phyloP scores from a whole-genome alignment of 2,888 invertebrate species.

The Drosophila sordidapex region DNA sequence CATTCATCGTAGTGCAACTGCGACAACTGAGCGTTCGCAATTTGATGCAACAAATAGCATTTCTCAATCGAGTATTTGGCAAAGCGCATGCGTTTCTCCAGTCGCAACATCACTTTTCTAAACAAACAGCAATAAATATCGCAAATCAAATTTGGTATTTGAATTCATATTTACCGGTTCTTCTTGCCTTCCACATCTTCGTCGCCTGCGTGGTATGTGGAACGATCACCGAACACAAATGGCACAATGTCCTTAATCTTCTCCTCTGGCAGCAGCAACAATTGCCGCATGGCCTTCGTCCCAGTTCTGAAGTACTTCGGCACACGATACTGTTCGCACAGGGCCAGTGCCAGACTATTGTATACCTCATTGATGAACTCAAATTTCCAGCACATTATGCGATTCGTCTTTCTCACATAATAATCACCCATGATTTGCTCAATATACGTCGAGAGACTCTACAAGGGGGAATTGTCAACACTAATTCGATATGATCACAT shows the following conservation, averaged over 20 bases:
- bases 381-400: conserved; percentile 84
- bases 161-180: conserved; percentile 28
- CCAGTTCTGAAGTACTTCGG: conserved; percentile 29
- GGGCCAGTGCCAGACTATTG: conserved; percentile 78
- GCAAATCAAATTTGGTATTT: too few relatives aligned
- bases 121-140: neutral
- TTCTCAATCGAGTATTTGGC: conserved; percentile 80
- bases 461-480: neutral
- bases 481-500: accelerated
- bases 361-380: conserved; percentile 83
- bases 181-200: conserved; percentile 43
- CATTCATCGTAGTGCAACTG: conserved; percentile 80
- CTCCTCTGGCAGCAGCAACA: conserved; percentile 71
- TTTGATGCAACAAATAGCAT: conserved; percentile 76
- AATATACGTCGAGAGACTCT: conserved; percentile 64
- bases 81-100: conserved; percentile 80
- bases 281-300: conserved; percentile 34
- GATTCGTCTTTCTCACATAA: conserved; percentile 79
- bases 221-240: conserved; percentile 81
- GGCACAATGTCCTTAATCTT: conserved; percentile 69
- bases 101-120: conserved; percentile 60
- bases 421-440: conserved; percentile 83
- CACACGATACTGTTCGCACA: conserved; percentile 70
- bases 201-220: conserved; percentile 79
- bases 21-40: conserved; percentile 69